A percentile compares a stretch with the other conserved stretches of the same genome.
Evolutionary conservation across 2,113 vertebrate genomes (phyloP).

Genomic region (Aphelocoma coerulescens): DNA sequence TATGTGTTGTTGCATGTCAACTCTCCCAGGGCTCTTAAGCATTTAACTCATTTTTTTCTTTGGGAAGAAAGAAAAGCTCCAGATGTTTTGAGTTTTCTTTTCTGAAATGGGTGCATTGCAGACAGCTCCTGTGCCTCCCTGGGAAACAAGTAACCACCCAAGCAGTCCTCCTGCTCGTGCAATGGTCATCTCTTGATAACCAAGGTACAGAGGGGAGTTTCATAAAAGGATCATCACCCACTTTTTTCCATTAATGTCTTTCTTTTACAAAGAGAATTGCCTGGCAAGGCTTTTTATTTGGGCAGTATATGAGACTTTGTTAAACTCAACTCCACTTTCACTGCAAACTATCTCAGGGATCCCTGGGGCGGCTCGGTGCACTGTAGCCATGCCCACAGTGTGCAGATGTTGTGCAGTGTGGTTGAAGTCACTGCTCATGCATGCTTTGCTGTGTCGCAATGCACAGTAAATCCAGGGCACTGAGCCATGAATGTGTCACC

Average conservation of each 20-base stretch:
- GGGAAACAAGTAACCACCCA: neutral
- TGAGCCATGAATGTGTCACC: constrained; percentile 21
- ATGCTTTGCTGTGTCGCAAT: neutral
- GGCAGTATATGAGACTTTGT: neutral
- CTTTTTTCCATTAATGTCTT: neutral
- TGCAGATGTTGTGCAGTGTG: neutral
- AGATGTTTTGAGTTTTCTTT: constrained; percentile 28
- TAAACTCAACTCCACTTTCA: neutral
- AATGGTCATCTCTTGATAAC: neutral
- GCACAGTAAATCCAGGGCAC: neutral
- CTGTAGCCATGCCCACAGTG: neutral
- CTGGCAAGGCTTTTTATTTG: neutral
- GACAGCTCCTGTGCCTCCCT: neutral
- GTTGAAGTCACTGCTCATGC: neutral
- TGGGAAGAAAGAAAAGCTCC: neutral
- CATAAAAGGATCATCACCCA: neutral
- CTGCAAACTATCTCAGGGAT: neutral
- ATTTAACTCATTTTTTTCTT: neutral
- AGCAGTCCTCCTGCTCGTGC: neutral
- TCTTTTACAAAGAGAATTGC: neutral
- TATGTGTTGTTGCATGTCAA: neutral
- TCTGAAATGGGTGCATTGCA: neutral
- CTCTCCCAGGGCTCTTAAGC: constrained; percentile 11
- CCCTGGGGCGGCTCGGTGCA: neutral
- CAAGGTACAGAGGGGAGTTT: neutral